Base-by-base conservation (phyloP, 2,888 invertebrate genomes). In the Ceraclea dissimilis region DNA sequence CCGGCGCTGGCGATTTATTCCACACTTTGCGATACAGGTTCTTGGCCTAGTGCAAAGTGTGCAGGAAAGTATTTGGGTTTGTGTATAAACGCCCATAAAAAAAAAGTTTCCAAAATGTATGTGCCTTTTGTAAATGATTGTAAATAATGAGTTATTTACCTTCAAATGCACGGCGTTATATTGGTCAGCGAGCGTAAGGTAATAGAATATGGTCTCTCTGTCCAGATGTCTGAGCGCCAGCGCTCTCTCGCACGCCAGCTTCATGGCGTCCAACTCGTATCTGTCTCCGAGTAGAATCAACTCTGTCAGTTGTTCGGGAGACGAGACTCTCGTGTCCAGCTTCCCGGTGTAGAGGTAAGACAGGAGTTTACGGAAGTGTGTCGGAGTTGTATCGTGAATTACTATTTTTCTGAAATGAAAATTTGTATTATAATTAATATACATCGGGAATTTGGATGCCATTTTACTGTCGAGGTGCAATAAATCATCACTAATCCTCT, bases 161-260 rank as follows among this genome's bases (percentile, higher is more conserved):
- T 76, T 74, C 57, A 83, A 69, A 54, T 71, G 68, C 60, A 71
- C 11, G 16, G 84, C 83, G 68, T 81, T 80, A 65, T 81, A 83
- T 63, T 84, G 84, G 69, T 86, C 85, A 2, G 84, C 83, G 66
- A 85, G 78, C 62, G 81, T 80, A 49, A 85, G 70, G 51, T 84
- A 76, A 67, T 81, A 84, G 49, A 85, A 71, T 1, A 81, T 83
- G 2, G 81, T 80, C 54, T 84, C 83, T 56, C 79, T 78, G 66
- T 84, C 83, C 54, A 85, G 76, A 64, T 80, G 78, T 6, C 49
- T 56, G 1, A 74, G 68, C 63, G 80, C 78, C 33, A 85, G 68
- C 10, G 79, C 77, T 61, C 79, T 78, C 68, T 85, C 85, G 69
- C 84, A 84, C 19, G 80, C 71, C 61, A 78, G 76, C 67, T 84